Conservation (phyloP, 2,797 vertebrate genomes). For the Chelon labrosus region DNA sequence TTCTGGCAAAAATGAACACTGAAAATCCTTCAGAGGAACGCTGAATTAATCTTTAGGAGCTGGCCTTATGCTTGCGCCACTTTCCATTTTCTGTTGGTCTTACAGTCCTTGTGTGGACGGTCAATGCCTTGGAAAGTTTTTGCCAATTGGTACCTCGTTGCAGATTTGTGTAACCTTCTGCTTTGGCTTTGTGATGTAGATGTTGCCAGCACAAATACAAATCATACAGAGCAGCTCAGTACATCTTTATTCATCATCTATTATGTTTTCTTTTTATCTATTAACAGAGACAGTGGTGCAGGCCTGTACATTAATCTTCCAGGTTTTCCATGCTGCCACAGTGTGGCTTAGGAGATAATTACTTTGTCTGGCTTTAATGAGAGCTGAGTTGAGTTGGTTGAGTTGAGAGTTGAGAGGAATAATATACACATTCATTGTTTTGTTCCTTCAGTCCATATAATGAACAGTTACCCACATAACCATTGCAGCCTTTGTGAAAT, state of each 20-base stretch:
- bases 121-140: too few relatives aligned
- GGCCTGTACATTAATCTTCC: not conserved
- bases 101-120: too few relatives aligned
- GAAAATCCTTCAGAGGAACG: too few relatives aligned
- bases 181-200: not conserved
- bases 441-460: not conserved
- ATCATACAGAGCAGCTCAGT: not conserved
- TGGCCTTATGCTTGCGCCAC: too few relatives aligned
- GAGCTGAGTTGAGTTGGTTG: too few relatives aligned
- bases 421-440: not conserved
- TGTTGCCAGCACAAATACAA: not conserved
- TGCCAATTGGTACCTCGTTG: too few relatives aligned
- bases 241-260: not conserved
- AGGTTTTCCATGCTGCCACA: not conserved
- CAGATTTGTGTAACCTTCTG: too few relatives aligned
- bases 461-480: not conserved
- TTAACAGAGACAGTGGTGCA: slow-evolving; percentile 15
- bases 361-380: slow-evolving; percentile 27
- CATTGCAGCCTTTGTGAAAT: not conserved
- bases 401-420: slow-evolving; percentile 28
- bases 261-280: slow-evolving; percentile 19
- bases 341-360: slow-evolving; percentile 24
- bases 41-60: too few relatives aligned
- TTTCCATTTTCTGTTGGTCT: too few relatives aligned
- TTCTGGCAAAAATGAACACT: too few relatives aligned